A percentile compares a stretch with the other conserved stretches of the same genome.
Conservation (phyloP, 2,113 vertebrate species). For the Heptranchias perlo region DNA sequence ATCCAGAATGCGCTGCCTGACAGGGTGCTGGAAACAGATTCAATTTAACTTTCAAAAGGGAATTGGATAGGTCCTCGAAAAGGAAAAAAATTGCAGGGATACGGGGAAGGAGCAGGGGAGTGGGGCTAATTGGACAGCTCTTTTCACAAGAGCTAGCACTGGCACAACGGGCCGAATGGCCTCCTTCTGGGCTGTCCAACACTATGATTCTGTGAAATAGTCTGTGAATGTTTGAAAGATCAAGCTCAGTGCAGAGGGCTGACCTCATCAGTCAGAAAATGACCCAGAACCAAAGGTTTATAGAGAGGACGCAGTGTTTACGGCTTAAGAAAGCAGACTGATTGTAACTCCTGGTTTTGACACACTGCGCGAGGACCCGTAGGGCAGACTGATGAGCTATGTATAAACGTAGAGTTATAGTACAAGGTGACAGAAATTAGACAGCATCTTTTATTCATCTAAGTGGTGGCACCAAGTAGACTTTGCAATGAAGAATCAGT, state of each 20-base stretch:
- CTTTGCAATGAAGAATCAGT: background rate
- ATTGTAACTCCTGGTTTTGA: slow-evolving; percentile 2
- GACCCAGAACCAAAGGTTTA: background rate
- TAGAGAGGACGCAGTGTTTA: background rate
- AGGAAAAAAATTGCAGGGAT: too few species aligned
- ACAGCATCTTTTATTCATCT: background rate
- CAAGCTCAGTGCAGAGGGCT: too few species aligned
- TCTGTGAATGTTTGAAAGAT: background rate
- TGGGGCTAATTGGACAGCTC: too few species aligned
- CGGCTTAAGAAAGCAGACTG: background rate
- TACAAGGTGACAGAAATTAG: background rate
- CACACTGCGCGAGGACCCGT: background rate
- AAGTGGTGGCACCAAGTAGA: background rate
- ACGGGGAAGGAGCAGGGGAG: too few species aligned
- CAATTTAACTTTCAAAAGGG: background rate
- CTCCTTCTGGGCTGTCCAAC: background rate
- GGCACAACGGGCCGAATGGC: background rate
- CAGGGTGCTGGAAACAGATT: background rate
- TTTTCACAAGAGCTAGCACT: background rate
- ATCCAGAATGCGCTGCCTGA: background rate
- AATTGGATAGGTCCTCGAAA: background rate
- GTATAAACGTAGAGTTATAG: background rate
- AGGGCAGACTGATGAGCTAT: background rate
- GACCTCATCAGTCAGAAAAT: background rate
- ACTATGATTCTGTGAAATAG: background rate